Evolutionary conservation across 2,797 vertebrate genomes (phyloP).

Genomic region (Danio kyathit): DNA sequence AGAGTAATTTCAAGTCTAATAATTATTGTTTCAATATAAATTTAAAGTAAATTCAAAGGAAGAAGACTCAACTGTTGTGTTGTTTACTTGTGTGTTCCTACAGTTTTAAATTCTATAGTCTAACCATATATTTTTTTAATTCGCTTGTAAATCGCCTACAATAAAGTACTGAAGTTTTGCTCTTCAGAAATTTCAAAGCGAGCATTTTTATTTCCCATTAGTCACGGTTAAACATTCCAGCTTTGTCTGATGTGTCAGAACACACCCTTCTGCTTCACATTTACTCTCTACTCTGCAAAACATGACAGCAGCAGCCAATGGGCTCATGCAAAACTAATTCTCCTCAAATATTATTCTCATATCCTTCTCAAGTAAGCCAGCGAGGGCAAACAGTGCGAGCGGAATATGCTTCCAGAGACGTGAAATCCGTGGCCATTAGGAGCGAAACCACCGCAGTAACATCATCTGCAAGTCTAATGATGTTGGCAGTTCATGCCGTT

Average conservation of each 20-base stretch:
- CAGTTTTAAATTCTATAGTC: no score
- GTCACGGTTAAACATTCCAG: slow-evolving; percentile 38
- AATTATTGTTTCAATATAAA: no score
- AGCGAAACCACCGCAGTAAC: slow-evolving; percentile 52
- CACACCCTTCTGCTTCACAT: slow-evolving; percentile 37
- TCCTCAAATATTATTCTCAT: slow-evolving; percentile 19
- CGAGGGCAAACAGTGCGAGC: slow-evolving; percentile 9
- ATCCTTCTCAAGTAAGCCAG: slow-evolving; percentile 3
- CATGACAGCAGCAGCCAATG: neutral
- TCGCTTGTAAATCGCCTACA: no score
- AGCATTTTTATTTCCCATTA: slow-evolving; percentile 20
- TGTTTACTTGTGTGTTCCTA: no score
- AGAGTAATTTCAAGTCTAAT: no score
- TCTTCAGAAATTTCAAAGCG: neutral
- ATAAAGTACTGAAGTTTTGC: neutral
- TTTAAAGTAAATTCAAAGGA: no score
- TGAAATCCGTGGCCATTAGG: slow-evolving; percentile 57
- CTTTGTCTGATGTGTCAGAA: slow-evolving; percentile 50
- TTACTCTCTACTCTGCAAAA: slow-evolving; percentile 5
- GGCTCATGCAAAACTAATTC: neutral
- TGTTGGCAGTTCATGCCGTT: slow-evolving; percentile 42
- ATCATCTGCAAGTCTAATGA: slow-evolving; percentile 71
- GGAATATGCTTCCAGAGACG: slow-evolving; percentile 51
- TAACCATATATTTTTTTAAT: no score
- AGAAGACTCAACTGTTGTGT: no score